A percentile compares a stretch with the other conserved stretches of the same genome.
Conservation (phyloP, 1,140 invertebrate genomes). For the Xylocopa sonorina region DNA sequence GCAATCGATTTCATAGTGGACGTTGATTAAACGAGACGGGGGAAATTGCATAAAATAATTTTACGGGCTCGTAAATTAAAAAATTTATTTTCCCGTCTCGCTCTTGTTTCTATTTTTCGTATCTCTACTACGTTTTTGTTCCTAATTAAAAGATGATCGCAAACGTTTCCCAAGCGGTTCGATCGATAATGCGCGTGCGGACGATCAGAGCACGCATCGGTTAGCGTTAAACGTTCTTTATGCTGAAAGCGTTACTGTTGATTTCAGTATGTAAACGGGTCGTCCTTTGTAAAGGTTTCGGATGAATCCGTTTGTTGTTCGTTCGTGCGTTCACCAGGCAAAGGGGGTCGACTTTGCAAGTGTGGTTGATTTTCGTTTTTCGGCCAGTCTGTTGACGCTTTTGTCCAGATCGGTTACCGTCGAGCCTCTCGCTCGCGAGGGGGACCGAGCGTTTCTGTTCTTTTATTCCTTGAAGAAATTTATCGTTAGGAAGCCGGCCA, state of each 20-base stretch:
- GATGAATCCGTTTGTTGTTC: slow-evolving; percentile 46
- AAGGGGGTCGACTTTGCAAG: slow-evolving; percentile 22
- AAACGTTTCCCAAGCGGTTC: background rate
- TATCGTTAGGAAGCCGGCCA: slow-evolving; percentile 8
- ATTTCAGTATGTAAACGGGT: slow-evolving; percentile 37
- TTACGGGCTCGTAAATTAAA: background rate
- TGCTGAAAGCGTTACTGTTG: slow-evolving; percentile 47
- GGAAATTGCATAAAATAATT: background rate
- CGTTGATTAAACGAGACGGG: background rate
- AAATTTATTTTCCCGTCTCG: background rate
- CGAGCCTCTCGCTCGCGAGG: slow-evolving; percentile 15
- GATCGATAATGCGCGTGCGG: slow-evolving; percentile 1
- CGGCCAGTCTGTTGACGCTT: slow-evolving; percentile 53
- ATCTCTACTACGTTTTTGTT: background rate
- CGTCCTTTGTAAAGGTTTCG: slow-evolving; percentile 26
- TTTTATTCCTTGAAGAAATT: slow-evolving; percentile 37
- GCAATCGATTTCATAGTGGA: background rate
- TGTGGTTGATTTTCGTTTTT: slow-evolving; percentile 48
- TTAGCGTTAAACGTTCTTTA: slow-evolving; percentile 35
- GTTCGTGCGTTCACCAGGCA: slow-evolving; percentile 21
- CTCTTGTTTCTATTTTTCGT: background rate
- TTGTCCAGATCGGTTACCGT: slow-evolving; percentile 49
- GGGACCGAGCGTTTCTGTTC: slow-evolving; percentile 15
- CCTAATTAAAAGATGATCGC: background rate
- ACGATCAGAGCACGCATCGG: background rate